Conservation (phyloP, 2,888 invertebrate species). For the Mythimna albipuncta region DNA sequence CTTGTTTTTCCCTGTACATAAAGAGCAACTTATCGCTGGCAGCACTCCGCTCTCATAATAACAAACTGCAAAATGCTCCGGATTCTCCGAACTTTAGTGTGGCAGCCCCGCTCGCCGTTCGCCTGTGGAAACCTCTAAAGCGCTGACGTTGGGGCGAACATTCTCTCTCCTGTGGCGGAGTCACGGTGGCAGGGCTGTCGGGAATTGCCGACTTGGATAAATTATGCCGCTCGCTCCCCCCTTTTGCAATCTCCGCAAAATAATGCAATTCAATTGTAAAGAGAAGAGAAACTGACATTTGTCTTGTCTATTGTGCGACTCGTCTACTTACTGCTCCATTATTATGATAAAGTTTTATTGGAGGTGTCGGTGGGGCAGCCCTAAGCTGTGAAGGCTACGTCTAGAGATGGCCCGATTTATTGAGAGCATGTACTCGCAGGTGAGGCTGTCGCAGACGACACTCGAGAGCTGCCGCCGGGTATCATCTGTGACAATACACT, state of each 20-base stretch:
- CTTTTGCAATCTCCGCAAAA: slow-evolving; percentile 86
- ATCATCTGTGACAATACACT: slow-evolving; percentile 35
- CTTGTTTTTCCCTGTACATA: slow-evolving; percentile 80
- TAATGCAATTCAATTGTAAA: slow-evolving; percentile 86
- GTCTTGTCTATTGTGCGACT: slow-evolving; percentile 79
- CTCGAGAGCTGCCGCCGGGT: slow-evolving; percentile 34
- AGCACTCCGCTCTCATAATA: slow-evolving; percentile 83
- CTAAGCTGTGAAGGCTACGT: slow-evolving; percentile 56
- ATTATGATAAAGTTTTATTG: slow-evolving; percentile 61
- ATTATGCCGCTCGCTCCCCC: slow-evolving; percentile 85
- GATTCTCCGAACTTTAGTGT: slow-evolving; percentile 87
- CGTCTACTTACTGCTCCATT: slow-evolving; percentile 63
- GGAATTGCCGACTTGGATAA: slow-evolving; percentile 86
- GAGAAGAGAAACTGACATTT: slow-evolving; percentile 81
- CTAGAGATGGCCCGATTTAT: slow-evolving; percentile 66
- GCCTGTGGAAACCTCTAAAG: slow-evolving; percentile 85
- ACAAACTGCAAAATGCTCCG: slow-evolving; percentile 88
- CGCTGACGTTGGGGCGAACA: slow-evolving; percentile 86
- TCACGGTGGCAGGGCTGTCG: slow-evolving; percentile 85
- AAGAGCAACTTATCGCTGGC: slow-evolving; percentile 83
- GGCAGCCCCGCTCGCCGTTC: slow-evolving; percentile 79
- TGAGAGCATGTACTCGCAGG: slow-evolving; percentile 57
- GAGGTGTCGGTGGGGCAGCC: slow-evolving; percentile 54
- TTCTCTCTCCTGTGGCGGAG: slow-evolving; percentile 83
- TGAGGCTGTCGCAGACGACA: slow-evolving; percentile 46